These are phyloP conservation scores for Tinamus major DNA, from an alignment of 2,797 vertebrate species.

Conservation along the genomic window DNA sequence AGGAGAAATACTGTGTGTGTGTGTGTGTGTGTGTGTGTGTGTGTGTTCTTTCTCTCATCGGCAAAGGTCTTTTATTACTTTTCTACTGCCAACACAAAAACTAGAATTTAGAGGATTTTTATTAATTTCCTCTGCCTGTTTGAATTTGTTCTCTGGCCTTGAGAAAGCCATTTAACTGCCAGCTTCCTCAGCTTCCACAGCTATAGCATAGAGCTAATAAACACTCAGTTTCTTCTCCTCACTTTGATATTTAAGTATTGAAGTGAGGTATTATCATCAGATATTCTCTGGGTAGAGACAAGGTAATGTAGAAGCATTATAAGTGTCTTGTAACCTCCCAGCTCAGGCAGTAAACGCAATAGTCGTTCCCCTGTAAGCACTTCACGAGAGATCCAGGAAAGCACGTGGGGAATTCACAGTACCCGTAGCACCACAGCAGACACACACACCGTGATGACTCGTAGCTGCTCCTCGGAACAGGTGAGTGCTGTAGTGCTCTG, in stretches of 20 bases:
- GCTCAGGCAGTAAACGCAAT: background rate
- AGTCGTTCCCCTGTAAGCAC: background rate
- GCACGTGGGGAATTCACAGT: background rate
- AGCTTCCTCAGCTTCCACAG: constrained; percentile 1
- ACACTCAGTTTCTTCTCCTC: constrained; percentile 21
- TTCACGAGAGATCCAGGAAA: constrained; percentile 11
- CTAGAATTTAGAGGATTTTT: background rate
- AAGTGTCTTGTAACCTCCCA: constrained; percentile 32
- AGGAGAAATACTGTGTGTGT: background rate
- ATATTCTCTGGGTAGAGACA: background rate
- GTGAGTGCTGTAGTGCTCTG: background rate
- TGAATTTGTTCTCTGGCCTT: constrained; percentile 28
- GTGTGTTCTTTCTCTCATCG: background rate
- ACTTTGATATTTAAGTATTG: constrained; percentile 31
- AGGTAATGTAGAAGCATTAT: constrained; percentile 19
- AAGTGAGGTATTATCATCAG: background rate
- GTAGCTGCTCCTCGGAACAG: background rate
- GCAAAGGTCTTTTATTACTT: background rate
- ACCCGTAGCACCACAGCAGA: background rate
- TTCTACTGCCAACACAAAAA: background rate
- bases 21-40: background rate
- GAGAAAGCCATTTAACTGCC: constrained; percentile 53
- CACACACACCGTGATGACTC: constrained; percentile 14
- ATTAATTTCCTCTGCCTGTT: constrained; percentile 20
- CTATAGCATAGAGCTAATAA: constrained; percentile 35